Evolutionary conservation across 2,113 vertebrate species (phyloP).

Genomic region (Galbula dea): DNA sequence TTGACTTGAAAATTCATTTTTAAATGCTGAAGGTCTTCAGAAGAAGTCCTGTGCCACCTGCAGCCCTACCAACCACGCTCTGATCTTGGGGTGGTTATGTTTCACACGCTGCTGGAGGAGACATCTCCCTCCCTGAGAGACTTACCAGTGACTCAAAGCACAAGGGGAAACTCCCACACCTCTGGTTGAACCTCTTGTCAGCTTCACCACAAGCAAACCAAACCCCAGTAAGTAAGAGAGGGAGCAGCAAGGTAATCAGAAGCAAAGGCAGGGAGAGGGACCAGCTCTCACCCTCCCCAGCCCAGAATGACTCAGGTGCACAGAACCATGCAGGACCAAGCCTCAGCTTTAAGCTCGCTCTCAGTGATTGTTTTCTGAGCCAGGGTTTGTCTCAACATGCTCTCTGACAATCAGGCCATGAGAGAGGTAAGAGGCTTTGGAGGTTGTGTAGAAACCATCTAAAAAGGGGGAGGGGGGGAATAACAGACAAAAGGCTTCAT

Average conservation of each 20-base stretch:
- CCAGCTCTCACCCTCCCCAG: not conserved
- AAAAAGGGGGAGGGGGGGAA: too few species aligned
- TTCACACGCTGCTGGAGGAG: not conserved
- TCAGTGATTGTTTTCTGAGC: constrained; percentile 53
- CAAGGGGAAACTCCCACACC: not conserved
- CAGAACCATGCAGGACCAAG: not conserved
- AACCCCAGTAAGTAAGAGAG: not conserved
- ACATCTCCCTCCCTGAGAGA: not conserved
- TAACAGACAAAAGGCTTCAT: constrained; percentile 39
- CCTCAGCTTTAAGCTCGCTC: constrained; percentile 1
- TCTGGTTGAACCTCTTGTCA: not conserved
- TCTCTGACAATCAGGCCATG: constrained; percentile 14
- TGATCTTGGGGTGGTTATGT: not conserved
- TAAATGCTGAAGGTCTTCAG: not conserved
- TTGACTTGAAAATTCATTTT: not conserved
- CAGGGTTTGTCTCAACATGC: constrained; percentile 32
- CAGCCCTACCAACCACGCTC: not conserved
- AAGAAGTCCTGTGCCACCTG: not conserved
- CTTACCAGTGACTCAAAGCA: not conserved
- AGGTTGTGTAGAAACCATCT: too few species aligned
- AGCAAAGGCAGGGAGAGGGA: not conserved
- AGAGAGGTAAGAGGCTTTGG: not conserved
- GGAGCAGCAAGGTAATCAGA: not conserved
- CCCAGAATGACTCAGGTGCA: not conserved
- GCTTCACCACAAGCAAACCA: not conserved